Evolutionary conservation across 2,797 vertebrate genomes (phyloP).

Genomic region (Thunnus albacares): DNA sequence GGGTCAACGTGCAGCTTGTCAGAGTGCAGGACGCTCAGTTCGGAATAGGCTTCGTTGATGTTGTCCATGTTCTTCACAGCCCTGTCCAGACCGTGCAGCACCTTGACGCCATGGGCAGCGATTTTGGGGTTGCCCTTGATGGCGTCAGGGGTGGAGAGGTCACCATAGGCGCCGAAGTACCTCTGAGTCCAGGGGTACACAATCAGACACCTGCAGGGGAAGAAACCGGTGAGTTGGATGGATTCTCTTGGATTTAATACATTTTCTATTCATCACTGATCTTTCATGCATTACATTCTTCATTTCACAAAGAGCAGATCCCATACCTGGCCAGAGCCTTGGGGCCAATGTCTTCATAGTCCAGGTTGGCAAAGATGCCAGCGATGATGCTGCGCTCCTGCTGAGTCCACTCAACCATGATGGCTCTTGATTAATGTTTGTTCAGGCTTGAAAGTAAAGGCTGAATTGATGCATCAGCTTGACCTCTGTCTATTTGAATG

Average conservation of each 20-base stretch:
- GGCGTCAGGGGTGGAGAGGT: constrained; percentile 85
- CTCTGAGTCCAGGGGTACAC: constrained; percentile 94
- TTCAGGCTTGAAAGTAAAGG: constrained; percentile 54
- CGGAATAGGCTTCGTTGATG: constrained; percentile 84
- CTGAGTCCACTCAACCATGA: constrained; percentile 85
- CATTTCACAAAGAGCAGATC: no score
- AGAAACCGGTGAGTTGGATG: not conserved
- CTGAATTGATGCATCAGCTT: constrained; percentile 21
- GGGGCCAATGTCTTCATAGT: constrained; percentile 77
- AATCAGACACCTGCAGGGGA: constrained; percentile 84
- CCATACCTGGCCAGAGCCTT: constrained; percentile 80
- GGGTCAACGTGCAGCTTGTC: constrained; percentile 92
- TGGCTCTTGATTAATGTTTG: constrained; percentile 41
- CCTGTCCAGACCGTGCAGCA: constrained; percentile 88
- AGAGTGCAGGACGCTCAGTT: constrained; percentile 89
- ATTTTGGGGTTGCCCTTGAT: constrained; percentile 86
- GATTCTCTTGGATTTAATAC: not conserved
- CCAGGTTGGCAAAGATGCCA: constrained; percentile 72
- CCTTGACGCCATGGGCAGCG: constrained; percentile 85
- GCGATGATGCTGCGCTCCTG: constrained; percentile 78
- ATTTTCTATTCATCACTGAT: no score
- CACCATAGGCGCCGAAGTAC: constrained; percentile 88
- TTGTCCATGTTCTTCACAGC: constrained; percentile 90
- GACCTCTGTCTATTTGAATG: constrained; percentile 60
- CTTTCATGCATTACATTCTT: no score